These are phyloP conservation scores for Scomber japonicus DNA, from an alignment of 2,113 vertebrate genomes.

Conservation along the genomic window DNA sequence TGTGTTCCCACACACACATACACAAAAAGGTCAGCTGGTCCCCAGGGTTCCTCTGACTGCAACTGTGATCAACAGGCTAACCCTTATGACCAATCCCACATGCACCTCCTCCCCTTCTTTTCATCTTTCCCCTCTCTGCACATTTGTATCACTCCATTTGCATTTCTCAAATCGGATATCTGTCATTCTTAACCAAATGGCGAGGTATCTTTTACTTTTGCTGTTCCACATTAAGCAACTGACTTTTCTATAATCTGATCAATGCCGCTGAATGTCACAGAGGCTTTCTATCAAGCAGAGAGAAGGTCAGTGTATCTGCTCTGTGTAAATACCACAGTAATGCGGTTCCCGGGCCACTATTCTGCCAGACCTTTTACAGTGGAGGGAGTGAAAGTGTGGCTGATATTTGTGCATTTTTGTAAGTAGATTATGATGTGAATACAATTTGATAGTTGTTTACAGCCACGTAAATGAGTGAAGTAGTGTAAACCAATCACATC, in stretches of 20 bases:
- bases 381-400: background rate
- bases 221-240: constrained; percentile 12
- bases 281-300: constrained; percentile 63
- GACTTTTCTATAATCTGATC: constrained; percentile 66
- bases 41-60: constrained; percentile 57
- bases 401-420: constrained; percentile 25
- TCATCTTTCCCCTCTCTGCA: constrained; percentile 16
- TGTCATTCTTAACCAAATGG: background rate
- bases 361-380: constrained; percentile 13
- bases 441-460: background rate
- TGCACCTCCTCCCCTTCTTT: constrained; percentile 11
- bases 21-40: constrained; percentile 75
- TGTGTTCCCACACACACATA: constrained; percentile 33
- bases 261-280: constrained; percentile 73
- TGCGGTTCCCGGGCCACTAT: constrained; percentile 4
- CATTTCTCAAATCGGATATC: constrained; percentile 12
- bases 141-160: constrained; percentile 12
- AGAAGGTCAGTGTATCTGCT: constrained; percentile 74
- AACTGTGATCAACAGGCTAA: constrained; percentile 71
- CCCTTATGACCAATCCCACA: constrained; percentile 29
- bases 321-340: constrained; percentile 64
- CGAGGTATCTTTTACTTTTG: constrained; percentile 40
- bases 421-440: background rate
- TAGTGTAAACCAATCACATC: background rate
- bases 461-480: background rate